These are phyloP conservation scores for Schizothorax lantsangensis DNA, from an alignment of 2,797 vertebrate genomes.

Conservation along the genomic window DNA sequence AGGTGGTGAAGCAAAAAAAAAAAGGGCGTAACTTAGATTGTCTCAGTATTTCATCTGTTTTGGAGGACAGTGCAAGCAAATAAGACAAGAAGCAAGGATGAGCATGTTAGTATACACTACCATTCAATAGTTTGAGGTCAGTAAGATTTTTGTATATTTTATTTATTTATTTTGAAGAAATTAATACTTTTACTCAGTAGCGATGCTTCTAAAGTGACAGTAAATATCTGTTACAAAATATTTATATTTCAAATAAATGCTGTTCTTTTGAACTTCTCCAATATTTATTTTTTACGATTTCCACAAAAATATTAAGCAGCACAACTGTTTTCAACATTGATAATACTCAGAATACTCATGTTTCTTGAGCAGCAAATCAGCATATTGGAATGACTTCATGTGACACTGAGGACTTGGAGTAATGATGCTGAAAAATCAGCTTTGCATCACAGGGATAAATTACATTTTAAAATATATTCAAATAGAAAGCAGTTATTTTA, in stretches of 20 bases:
- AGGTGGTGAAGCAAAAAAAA: background rate
- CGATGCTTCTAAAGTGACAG: background rate
- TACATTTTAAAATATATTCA: background rate
- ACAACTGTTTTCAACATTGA: background rate
- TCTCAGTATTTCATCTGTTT: background rate
- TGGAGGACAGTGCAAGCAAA: slow-evolving; percentile 1
- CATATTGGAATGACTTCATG: background rate
- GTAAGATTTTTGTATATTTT: background rate
- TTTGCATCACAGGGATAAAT: background rate
- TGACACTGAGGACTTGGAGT: background rate
- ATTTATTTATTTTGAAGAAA: background rate
- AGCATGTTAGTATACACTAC: background rate
- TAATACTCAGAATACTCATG: too few species aligned
- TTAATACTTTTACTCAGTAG: background rate
- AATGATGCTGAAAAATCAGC: too few species aligned
- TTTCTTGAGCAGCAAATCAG: background rate
- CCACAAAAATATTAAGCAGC: background rate
- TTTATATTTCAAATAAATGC: background rate
- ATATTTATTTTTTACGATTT: background rate
- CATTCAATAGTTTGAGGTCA: background rate
- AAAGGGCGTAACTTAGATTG: background rate
- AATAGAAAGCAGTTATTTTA: background rate
- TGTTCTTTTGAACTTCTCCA: background rate
- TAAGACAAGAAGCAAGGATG: background rate
- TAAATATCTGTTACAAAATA: background rate